Percentiles rank a stretch among this genome's conserved stretches.
These are phyloP conservation scores for Oryzaephilus surinamensis DNA, from an alignment of 1,140 invertebrate genomes.

Conservation along the genomic window DNA sequence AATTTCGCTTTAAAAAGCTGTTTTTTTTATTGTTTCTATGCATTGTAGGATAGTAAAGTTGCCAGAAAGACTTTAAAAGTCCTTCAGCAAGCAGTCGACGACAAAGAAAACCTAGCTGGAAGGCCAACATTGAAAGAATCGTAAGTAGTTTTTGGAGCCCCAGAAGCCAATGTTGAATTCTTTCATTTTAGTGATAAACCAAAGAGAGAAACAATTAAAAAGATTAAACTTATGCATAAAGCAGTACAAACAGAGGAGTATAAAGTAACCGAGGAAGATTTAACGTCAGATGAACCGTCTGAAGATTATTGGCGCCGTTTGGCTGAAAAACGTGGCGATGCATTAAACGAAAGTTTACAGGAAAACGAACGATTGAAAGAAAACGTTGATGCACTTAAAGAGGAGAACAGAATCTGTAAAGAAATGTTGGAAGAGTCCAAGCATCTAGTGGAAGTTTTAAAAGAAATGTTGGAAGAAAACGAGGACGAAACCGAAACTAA, in stretches of 20 bases:
- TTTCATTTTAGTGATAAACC: neutral
- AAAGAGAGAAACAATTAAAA: constrained; percentile 18
- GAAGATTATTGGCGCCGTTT: constrained; percentile 57
- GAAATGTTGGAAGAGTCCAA: constrained; percentile 57
- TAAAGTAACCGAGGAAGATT: constrained; percentile 45
- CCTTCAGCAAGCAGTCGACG: constrained; percentile 47
- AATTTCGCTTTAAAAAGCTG: neutral
- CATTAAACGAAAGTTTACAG: constrained; percentile 50
- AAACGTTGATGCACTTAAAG: constrained; percentile 44
- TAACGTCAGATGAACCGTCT: constrained; percentile 53
- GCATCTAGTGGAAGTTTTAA: constrained; percentile 53
- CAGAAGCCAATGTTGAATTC: neutral
- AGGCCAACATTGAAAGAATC: constrained; percentile 23
- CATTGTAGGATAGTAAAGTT: constrained; percentile 32
- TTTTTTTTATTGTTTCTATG: constrained; percentile 7
- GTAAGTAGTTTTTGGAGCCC: constrained; percentile 17
- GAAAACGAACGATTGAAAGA: constrained; percentile 49
- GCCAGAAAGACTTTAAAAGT: constrained; percentile 48
- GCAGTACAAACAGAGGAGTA: constrained; percentile 44
- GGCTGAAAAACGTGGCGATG: constrained; percentile 51
- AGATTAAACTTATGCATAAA: constrained; percentile 38
- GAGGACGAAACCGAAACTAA: constrained; percentile 1
- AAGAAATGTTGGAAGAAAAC: constrained; percentile 20
- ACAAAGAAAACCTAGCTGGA: constrained; percentile 56
- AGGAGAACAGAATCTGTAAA: constrained; percentile 51